Evolutionary conservation across 2,113 vertebrate species (phyloP), one percentile per base, ranked within the genome.

Genomic region (Callorhinus ursinus): DNA sequence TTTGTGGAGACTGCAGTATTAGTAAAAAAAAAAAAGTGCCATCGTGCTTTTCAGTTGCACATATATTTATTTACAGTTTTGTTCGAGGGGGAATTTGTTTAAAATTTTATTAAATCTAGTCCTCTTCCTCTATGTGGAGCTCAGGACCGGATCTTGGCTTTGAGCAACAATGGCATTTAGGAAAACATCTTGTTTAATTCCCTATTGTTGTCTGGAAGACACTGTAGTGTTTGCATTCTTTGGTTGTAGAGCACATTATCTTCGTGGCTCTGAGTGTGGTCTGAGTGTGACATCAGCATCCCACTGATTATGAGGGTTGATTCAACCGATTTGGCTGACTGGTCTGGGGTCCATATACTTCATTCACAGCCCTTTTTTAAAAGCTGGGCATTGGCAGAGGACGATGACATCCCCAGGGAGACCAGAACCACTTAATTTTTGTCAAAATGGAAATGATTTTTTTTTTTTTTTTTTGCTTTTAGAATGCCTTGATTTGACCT

Each of bases 61-160:
- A 90, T 83, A 69, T 42, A 92, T 33, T 97, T 97, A 97, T 14
- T 97, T 98, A 86, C 65, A 69, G 49, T 95, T 96, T 89, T 92
- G 55, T 90, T 93, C 83, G 61, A 95, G 6, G 83, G 61, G 49
- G 0, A 69, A 90, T 36, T 82, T 79, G 83, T 95, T 97, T 88
- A 76, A 90, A 69, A 93, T 94, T 95, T 86, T 96, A 86, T 88
- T 90, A 93, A 86, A 21, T 88, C 36, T 15, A 67, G 22, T 97
- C 97, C 0, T n/a, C 90, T 97, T 97, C 72, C 42, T 94, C 1
- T 76, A 51, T 28, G 22, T 95, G 97, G 57, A 80, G 36, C 55
- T 36, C 39, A 39, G 74, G 49, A 74, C n/a, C 14, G 39, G 95
- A 65, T 63, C 39, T 21, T 71, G 76, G 46, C 22, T 95, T 94